These are phyloP conservation scores for Epistrophella euchroma DNA, from an alignment of 2,888 invertebrate genomes.

Conservation along the genomic window DNA sequence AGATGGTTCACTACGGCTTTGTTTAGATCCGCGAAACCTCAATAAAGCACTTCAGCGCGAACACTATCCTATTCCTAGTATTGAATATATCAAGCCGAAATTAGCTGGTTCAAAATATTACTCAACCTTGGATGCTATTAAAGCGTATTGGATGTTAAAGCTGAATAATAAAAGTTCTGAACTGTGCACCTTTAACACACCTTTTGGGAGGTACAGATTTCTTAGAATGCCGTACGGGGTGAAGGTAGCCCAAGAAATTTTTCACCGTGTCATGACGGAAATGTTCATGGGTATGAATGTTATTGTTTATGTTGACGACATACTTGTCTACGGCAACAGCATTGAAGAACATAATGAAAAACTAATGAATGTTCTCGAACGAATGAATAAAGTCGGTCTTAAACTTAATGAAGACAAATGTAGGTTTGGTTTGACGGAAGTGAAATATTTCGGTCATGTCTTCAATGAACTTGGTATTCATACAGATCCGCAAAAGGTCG, in stretches of 20 bases:
- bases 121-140: constrained; percentile 28
- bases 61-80: too few relatives aligned
- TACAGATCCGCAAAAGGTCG: constrained; percentile 28
- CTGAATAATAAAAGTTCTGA: constrained; percentile 33
- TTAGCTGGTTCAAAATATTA: constrained; percentile 32
- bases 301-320: constrained; percentile 56
- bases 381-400: constrained; percentile 40
- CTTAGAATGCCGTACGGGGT: constrained; percentile 77
- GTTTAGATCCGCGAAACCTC: too few relatives aligned
- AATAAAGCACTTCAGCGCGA: too few relatives aligned
- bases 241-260: constrained; percentile 77
- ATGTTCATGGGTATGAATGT: constrained; percentile 38
- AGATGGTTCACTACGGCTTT: too few relatives aligned
- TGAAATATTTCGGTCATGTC: constrained; percentile 28
- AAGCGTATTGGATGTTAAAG: constrained; percentile 38
- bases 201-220: constrained; percentile 73
- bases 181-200: constrained; percentile 53
- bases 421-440: constrained; percentile 31
- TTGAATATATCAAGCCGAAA: too few relatives aligned
- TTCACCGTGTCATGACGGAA: constrained; percentile 74
- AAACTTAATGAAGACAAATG: constrained; percentile 40
- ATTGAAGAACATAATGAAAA: constrained; percentile 38
- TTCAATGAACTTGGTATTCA: constrained; percentile 33
- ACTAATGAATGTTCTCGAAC: constrained; percentile 24
- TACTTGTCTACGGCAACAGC: constrained; percentile 25